These are phyloP conservation scores for Spisula solida DNA, from an alignment of 2,888 invertebrate genomes.

Conservation along the genomic window DNA sequence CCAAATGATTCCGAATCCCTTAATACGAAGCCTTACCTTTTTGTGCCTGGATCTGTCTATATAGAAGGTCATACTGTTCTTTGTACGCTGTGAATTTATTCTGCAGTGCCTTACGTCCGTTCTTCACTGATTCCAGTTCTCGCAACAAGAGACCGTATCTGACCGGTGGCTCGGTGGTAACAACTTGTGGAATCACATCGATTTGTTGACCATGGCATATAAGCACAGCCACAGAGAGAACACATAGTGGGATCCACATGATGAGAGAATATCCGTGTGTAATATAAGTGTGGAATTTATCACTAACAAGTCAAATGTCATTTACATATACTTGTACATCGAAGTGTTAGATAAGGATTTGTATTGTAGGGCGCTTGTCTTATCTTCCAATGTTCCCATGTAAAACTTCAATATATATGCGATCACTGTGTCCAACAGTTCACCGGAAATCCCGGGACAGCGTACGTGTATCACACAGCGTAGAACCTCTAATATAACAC, in stretches of 20 bases:
- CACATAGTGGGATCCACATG: background rate
- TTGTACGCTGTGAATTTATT: slow-evolving; percentile 40
- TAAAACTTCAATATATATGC: background rate
- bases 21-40: slow-evolving; percentile 43
- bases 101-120: slow-evolving; percentile 53
- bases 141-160: slow-evolving; percentile 57
- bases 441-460: background rate
- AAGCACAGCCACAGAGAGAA: background rate
- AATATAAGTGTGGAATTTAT: background rate
- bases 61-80: slow-evolving; percentile 35
- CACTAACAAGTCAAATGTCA: background rate
- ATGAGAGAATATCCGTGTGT: background rate
- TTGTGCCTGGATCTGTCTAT: slow-evolving; percentile 26
- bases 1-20: no score
- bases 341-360: slow-evolving; percentile 7
- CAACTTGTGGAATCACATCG: background rate
- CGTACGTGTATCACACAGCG: background rate
- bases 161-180: slow-evolving; percentile 35
- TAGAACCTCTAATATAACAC: no score
- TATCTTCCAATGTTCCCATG: background rate
- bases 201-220: background rate
- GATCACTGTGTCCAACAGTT: background rate
- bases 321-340: background rate
- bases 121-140: slow-evolving; percentile 52
- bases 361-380: background rate